Conservation (phyloP, 2,113 vertebrate species). For the Spizaetus ornatus region DNA sequence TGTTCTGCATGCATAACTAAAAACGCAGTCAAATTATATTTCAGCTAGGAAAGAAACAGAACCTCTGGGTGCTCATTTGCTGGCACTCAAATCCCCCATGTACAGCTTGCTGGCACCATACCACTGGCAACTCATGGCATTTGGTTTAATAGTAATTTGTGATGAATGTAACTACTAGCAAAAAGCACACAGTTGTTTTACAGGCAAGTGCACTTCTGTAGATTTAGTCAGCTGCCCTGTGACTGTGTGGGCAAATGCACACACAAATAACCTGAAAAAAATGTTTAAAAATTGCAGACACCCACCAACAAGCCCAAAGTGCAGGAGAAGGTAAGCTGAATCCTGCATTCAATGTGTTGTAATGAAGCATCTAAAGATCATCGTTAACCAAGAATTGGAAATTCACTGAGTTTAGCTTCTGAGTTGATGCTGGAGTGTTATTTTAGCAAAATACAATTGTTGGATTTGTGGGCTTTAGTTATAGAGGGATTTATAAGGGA, state of each 20-base stretch:
- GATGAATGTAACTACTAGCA: not conserved
- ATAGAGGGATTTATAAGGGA: not conserved
- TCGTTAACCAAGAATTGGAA: not conserved
- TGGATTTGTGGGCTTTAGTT: not conserved
- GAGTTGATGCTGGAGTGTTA: not conserved
- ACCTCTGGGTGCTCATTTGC: not conserved
- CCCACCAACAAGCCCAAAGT: not conserved
- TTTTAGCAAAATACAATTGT: not conserved
- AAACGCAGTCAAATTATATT: not conserved
- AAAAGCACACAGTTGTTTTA: rapidly evolving
- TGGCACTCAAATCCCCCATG: not conserved
- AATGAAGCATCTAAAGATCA: not conserved
- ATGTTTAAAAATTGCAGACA: not conserved
- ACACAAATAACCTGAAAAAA: not conserved
- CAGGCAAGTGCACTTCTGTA: not conserved
- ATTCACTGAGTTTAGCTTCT: not conserved
- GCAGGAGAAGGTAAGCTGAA: not conserved
- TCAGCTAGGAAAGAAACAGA: not conserved
- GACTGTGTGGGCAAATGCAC: not conserved
- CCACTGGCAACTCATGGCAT: rapidly evolving
- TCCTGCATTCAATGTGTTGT: rapidly evolving
- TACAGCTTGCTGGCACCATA: not conserved
- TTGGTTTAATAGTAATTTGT: not conserved
- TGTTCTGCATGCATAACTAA: not conserved
- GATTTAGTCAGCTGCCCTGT: not conserved